These are phyloP conservation scores for Oophaga sylvatica DNA, from an alignment of 2,797 vertebrate genomes.

Conservation along the genomic window DNA sequence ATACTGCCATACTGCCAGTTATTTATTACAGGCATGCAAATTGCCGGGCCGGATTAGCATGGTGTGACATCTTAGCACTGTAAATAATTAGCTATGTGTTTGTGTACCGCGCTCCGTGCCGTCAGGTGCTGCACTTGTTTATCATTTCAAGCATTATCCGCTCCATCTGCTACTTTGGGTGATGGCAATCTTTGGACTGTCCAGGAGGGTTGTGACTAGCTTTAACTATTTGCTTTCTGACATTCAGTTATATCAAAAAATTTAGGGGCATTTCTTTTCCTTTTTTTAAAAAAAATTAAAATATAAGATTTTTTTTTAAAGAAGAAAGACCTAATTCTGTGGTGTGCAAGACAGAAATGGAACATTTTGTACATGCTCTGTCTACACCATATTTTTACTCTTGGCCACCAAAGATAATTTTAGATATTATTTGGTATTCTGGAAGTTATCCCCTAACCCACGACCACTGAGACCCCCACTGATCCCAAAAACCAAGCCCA, in stretches of 20 bases:
- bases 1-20: neutral
- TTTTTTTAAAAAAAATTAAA: neutral
- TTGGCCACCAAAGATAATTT: neutral
- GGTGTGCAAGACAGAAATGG: too few relatives aligned
- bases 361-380: neutral
- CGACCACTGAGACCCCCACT: too few relatives aligned
- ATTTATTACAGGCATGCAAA: neutral
- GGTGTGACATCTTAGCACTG: constrained; percentile 30
- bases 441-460: too few relatives aligned
- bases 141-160: constrained; percentile 28
- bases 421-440: neutral
- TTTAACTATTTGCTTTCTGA: constrained; percentile 10
- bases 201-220: neutral
- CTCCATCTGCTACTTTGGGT: constrained; percentile 46
- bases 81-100: constrained; percentile 55
- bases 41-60: neutral
- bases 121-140: constrained; percentile 21
- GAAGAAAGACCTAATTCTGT: too few relatives aligned
- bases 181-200: constrained; percentile 26
- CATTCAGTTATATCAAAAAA: neutral
- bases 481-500: too few relatives aligned
- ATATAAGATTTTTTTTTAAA: neutral
- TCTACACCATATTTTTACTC: too few relatives aligned
- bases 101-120: constrained; percentile 17
- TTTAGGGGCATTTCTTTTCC: too few relatives aligned